phyloP scores from a whole-genome alignment of 2,113 vertebrate genomes.

The Sminthopsis crassicaudata region DNA sequence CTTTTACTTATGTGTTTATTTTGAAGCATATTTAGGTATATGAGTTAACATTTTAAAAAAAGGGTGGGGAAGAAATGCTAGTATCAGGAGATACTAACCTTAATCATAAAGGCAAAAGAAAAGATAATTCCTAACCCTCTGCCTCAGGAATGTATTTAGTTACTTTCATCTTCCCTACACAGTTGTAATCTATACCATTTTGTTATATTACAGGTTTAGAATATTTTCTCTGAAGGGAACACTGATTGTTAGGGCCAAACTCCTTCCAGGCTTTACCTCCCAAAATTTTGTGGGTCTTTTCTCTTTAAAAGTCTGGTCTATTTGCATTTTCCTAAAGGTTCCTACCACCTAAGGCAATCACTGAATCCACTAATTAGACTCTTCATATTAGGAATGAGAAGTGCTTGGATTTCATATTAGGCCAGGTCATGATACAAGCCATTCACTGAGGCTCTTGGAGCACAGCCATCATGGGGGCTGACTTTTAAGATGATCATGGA shows the following conservation, averaged over 20 bases:
- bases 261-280: not conserved
- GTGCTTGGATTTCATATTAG: not conserved
- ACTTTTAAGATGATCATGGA: not conserved
- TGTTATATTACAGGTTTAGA: not conserved
- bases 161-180: not conserved
- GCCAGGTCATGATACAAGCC: not conserved
- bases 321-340: not conserved
- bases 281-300: not conserved
- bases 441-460: not conserved
- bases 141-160: not conserved
- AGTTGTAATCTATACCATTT: not conserved
- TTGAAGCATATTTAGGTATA: not conserved
- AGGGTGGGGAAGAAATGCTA: not conserved
- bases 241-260: not conserved
- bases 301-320: not conserved
- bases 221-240: conserved; percentile 3
- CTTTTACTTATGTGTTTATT: not conserved
- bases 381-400: not conserved
- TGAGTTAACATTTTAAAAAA: conserved; percentile 43
- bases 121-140: not conserved
- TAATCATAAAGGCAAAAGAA: not conserved
- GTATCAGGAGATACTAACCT: not conserved
- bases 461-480: not conserved
- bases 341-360: not conserved
- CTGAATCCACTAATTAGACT: not conserved